Conservation (phyloP, 2,888 invertebrate genomes). For the Xestia rhomboidea region DNA sequence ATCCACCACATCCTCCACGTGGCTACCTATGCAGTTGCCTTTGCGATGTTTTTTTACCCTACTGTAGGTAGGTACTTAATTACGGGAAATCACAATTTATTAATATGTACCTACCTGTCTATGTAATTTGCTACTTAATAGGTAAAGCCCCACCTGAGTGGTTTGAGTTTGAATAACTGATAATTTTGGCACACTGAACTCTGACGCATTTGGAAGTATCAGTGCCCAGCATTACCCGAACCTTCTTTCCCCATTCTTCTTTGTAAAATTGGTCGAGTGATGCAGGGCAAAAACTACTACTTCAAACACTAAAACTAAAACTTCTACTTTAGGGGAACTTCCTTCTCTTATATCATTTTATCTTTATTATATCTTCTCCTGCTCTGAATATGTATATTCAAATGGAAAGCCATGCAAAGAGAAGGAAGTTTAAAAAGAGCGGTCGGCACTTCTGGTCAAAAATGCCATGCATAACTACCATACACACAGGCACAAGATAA, state of each 20-base stretch:
- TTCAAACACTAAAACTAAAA: too few species aligned
- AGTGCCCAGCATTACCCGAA: not conserved
- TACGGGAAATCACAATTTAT: slow-evolving; percentile 6
- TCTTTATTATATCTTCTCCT: too few species aligned
- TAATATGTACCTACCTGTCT: not conserved
- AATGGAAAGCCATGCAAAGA: not conserved
- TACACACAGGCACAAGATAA: slow-evolving; percentile 29
- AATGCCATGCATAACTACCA: not conserved
- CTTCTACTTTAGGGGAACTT: too few species aligned
- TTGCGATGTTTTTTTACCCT: slow-evolving; percentile 26
- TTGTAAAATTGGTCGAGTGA: not conserved
- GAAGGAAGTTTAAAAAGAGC: not conserved
- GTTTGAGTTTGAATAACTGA: not conserved
- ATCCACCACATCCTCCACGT: slow-evolving; percentile 43
- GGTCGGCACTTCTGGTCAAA: not conserved
- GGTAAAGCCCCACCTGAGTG: not conserved
- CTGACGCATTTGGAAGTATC: not conserved
- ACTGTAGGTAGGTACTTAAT: not conserved
- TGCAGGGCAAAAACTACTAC: not conserved
- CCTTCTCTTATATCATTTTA: too few species aligned
- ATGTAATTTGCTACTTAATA: not conserved
- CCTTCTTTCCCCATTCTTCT: not conserved
- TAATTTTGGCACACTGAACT: not conserved
- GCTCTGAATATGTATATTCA: too few species aligned
- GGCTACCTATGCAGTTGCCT: not conserved